These are phyloP conservation scores for Taxidea taxus DNA, from an alignment of 2,113 vertebrate species.

Conservation along the genomic window DNA sequence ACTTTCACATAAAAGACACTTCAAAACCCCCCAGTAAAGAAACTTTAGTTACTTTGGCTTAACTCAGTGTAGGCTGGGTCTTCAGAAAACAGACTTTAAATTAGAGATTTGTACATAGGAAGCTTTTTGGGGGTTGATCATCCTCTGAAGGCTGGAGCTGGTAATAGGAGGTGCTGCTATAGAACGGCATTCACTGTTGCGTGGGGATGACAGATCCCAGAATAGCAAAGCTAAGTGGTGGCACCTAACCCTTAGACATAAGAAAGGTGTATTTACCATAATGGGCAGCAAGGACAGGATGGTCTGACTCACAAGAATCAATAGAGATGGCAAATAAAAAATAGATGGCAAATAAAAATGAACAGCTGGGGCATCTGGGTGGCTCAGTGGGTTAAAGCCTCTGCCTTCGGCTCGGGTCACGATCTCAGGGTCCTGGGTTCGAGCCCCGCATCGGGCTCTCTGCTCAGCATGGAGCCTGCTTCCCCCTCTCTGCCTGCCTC, in stretches of 20 bases:
- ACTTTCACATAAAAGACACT: background rate
- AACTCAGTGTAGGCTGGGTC: background rate
- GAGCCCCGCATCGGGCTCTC: too few relatives aligned
- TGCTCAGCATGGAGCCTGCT: too few relatives aligned
- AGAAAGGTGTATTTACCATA: background rate
- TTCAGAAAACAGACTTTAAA: background rate
- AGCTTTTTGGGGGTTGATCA: background rate
- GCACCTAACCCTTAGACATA: background rate
- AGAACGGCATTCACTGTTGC: background rate
- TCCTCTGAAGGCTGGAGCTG: background rate
- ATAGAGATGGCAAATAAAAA: background rate
- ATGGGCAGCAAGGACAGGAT: background rate
- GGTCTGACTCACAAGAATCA: background rate
- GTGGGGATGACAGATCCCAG: background rate
- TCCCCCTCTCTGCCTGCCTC: too few relatives aligned
- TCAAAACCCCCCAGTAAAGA: background rate
- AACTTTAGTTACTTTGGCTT: background rate
- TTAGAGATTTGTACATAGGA: background rate
- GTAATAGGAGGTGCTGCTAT: background rate
- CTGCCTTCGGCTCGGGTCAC: too few relatives aligned
- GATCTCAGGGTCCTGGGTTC: too few relatives aligned
- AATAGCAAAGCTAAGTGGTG: background rate
- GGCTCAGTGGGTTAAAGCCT: too few relatives aligned
- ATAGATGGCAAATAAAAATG: too few relatives aligned
- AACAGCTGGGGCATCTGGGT: too few relatives aligned